Conservation (phyloP, 2,888 invertebrate species). For the Lamellibrachia columna region DNA sequence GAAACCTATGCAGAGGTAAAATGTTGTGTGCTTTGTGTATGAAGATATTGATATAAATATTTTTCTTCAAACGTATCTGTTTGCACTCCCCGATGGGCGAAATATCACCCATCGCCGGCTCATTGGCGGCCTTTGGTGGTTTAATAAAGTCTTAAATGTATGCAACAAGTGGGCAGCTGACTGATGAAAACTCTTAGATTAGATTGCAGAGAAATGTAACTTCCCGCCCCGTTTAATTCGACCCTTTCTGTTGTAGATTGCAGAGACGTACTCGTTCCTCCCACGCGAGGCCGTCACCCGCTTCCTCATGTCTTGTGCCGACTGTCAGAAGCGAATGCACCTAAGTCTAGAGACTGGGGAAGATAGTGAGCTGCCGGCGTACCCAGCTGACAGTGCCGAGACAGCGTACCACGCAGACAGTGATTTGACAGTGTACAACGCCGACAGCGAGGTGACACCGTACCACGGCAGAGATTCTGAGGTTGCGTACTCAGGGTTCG, state of each 20-base stretch:
- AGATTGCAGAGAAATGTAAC: too few relatives aligned
- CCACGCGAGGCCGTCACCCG: conserved; percentile 95
- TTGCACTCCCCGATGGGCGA: too few relatives aligned
- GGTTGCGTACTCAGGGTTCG: conserved; percentile 56
- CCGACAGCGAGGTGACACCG: conserved; percentile 38
- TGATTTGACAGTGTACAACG: neutral
- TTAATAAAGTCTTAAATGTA: too few relatives aligned
- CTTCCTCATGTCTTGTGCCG: conserved; percentile 92
- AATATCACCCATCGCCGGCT: too few relatives aligned
- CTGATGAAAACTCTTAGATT: too few relatives aligned
- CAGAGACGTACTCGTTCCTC: conserved; percentile 94
- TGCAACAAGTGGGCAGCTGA: too few relatives aligned
- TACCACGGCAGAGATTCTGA: neutral
- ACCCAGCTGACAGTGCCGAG: neutral
- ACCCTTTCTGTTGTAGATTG: conserved; percentile 76
- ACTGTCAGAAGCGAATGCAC: conserved; percentile 81
- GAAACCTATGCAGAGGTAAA: neutral
- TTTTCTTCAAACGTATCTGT: too few relatives aligned
- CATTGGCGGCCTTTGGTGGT: too few relatives aligned
- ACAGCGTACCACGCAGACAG: neutral
- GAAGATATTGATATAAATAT: too few relatives aligned
- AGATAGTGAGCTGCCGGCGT: neutral
- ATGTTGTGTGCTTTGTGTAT: too few relatives aligned
- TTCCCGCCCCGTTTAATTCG: too few relatives aligned
- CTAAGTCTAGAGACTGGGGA: conserved; percentile 57